Evolutionary conservation across 2,797 vertebrate species (phyloP).

Genomic region (Sebastolobus altivelis): DNA sequence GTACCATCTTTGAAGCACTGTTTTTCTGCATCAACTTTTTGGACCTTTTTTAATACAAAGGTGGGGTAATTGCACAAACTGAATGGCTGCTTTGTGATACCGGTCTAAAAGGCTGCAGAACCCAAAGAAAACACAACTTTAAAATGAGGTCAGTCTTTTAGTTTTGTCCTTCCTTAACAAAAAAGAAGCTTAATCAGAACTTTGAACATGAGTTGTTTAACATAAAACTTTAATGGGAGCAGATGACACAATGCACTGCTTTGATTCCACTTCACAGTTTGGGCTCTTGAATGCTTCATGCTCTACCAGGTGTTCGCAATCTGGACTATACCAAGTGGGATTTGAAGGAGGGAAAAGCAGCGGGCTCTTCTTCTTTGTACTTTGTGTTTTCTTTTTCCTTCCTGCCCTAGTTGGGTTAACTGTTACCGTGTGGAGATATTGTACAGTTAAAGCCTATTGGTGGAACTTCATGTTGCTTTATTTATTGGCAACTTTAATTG

Average conservation of each 20-base stretch:
- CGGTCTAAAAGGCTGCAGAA: neutral
- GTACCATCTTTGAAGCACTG: neutral
- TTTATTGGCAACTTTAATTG: neutral
- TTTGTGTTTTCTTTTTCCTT: neutral
- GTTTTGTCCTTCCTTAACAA: neutral
- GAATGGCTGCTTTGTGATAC: neutral
- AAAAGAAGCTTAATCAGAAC: neutral
- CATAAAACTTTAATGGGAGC: neutral
- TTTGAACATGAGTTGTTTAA: neutral
- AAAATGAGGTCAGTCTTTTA: neutral
- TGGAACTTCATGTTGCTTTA: neutral
- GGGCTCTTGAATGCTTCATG: neutral
- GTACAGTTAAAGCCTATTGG: neutral
- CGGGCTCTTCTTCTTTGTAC: neutral
- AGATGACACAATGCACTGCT: neutral
- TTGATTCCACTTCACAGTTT: slow-evolving; percentile 6
- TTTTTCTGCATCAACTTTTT: neutral
- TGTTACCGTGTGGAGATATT: neutral
- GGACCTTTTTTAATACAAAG: neutral
- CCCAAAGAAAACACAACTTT: neutral
- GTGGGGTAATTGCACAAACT: neutral
- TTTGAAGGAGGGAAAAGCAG: neutral
- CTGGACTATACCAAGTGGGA: slow-evolving; percentile 13
- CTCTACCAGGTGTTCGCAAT: slow-evolving; percentile 9
- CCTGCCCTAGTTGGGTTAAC: neutral